phyloP scores from a whole-genome alignment of 2,888 invertebrate genomes.

The Diplolepis rosae region DNA sequence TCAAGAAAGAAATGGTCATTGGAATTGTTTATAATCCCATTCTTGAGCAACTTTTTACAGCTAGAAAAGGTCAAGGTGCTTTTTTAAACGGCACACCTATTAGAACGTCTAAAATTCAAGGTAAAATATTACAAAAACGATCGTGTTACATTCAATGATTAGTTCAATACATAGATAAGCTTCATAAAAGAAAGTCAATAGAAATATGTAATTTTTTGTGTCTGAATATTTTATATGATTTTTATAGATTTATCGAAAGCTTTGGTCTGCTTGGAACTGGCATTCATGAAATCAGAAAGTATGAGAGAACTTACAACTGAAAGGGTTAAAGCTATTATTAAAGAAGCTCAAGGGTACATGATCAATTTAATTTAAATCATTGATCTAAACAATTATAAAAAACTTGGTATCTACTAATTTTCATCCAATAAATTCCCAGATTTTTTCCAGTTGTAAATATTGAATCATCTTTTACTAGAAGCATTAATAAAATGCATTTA shows the following conservation, averaged over 20 bases:
- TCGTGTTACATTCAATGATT: background rate
- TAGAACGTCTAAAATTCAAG: constrained; percentile 76
- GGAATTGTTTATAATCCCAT: constrained; percentile 88
- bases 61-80: constrained; percentile 83
- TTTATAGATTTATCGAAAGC: constrained; percentile 65
- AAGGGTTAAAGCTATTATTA: constrained; percentile 59
- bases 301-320: constrained; percentile 63
- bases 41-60: constrained; percentile 83
- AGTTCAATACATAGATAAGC: background rate
- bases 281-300: constrained; percentile 65
- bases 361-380: background rate
- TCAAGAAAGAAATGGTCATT: constrained; percentile 78
- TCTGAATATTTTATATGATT: background rate
- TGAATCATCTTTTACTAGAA: no score
- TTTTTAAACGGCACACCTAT: constrained; percentile 82
- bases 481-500: no score
- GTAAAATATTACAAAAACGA: constrained; percentile 60
- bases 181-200: background rate
- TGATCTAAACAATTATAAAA: background rate
- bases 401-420: background rate
- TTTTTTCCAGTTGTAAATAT: no score
- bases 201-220: background rate
- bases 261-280: constrained; percentile 66
- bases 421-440: background rate
- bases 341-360: constrained; percentile 63